Evolutionary conservation across 2,888 invertebrate species (phyloP).

Genomic region (Cabera pusaria): DNA sequence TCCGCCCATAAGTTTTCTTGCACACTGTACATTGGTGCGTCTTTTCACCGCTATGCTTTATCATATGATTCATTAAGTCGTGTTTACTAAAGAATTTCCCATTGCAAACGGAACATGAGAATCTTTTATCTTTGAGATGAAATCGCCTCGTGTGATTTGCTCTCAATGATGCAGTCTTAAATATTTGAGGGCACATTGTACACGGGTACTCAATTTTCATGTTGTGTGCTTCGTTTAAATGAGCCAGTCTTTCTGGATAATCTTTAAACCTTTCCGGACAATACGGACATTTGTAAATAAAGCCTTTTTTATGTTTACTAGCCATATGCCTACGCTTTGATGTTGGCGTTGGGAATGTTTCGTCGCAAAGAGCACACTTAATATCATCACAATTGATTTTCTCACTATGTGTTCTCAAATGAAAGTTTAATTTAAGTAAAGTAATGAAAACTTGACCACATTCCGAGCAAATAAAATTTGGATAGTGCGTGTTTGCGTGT

Average conservation of each 20-base stretch:
- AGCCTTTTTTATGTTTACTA: slow-evolving; percentile 1
- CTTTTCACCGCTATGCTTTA: slow-evolving; percentile 54
- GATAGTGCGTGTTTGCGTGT: slow-evolving; percentile 56
- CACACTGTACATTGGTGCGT: slow-evolving; percentile 38
- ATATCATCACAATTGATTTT: too few species aligned
- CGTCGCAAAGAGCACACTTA: slow-evolving; percentile 46
- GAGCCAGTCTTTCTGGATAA: slow-evolving; percentile 53
- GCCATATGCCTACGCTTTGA: slow-evolving; percentile 4
- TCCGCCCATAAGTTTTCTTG: slow-evolving; percentile 44
- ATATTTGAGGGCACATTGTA: slow-evolving; percentile 61
- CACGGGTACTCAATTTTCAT: slow-evolving; percentile 63
- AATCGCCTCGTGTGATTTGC: slow-evolving; percentile 63
- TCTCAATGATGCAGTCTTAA: slow-evolving; percentile 58
- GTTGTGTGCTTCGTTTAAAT: slow-evolving; percentile 54
- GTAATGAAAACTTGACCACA: slow-evolving; percentile 35
- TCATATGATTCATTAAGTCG: slow-evolving; percentile 58
- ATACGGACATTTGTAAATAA: slow-evolving; percentile 46
- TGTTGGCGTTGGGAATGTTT: slow-evolving; percentile 14
- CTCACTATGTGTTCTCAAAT: too few species aligned
- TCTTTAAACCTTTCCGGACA: slow-evolving; percentile 58
- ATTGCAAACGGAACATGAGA: slow-evolving; percentile 41
- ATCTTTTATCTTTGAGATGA: slow-evolving; percentile 56
- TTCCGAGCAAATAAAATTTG: slow-evolving; percentile 49
- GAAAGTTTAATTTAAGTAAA: not conserved
- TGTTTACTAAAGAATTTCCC: slow-evolving; percentile 59